Conservation (phyloP, 2,113 vertebrate species). For the Protobothrops flavoviridis region DNA sequence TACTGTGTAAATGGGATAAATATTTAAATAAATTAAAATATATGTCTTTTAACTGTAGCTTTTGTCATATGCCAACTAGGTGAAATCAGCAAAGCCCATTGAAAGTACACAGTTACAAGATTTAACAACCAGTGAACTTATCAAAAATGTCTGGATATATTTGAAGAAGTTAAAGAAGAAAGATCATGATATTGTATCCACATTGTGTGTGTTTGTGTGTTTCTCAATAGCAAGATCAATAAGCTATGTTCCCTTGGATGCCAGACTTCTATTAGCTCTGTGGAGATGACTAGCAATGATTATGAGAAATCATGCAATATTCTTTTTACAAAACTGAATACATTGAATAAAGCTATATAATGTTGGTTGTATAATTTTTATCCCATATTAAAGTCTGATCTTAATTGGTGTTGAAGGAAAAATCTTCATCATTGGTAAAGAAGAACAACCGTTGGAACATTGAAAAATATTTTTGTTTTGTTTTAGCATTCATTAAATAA, state of each 20-base stretch:
- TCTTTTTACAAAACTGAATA: conserved; percentile 50
- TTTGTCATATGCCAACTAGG: conserved; percentile 50
- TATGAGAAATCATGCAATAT: conserved; percentile 42
- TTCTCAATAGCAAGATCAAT: conserved; percentile 71
- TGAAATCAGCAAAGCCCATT: conserved; percentile 51
- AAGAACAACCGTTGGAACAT: not conserved
- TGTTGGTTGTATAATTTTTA: conserved; percentile 47
- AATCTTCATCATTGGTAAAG: not conserved
- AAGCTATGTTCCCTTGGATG: conserved; percentile 62
- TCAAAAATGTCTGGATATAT: conserved; percentile 67
- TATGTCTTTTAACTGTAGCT: conserved; percentile 24
- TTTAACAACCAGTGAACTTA: conserved; percentile 64
- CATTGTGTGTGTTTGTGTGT: conserved; percentile 66
- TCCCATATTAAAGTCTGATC: conserved; percentile 17
- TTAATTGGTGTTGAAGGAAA: not conserved
- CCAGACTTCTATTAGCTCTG: conserved; percentile 53
- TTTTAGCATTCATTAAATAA: not conserved
- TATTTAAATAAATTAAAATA: conserved; percentile 61
- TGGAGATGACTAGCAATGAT: conserved; percentile 51
- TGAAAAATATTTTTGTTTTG: conserved; percentile 19
- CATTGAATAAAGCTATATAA: conserved; percentile 12
- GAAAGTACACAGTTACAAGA: conserved; percentile 55
- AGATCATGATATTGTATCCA: conserved; percentile 67
- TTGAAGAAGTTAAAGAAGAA: conserved; percentile 63
- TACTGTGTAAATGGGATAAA: conserved; percentile 47